Base-by-base conservation (phyloP, 1,140 invertebrate species). In the Drosophila bifasciata region DNA sequence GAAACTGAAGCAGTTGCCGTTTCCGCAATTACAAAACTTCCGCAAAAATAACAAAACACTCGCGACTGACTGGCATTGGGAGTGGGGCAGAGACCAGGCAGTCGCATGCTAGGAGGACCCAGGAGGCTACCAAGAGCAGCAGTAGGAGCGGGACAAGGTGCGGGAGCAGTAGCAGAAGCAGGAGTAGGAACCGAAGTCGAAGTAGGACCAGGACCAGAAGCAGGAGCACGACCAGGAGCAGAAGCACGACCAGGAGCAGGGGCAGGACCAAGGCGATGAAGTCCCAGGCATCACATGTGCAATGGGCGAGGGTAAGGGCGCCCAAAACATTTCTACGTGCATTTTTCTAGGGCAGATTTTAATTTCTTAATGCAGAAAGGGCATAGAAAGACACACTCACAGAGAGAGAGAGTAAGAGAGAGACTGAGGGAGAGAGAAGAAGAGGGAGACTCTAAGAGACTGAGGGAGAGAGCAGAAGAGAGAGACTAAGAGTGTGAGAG, bases 11-110 rank as follows among this genome's bases (percentile, higher is more conserved):
- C 81, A 70, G 83, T 81, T 81, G 81, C 81, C 74, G 74, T 88
- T 86, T 86, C 81, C 81, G 81, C 81, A 86, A 86, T 86, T 86
- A 86, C 78, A 86, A 86, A 86, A 86, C 81, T 86, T 86, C 53
- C 59, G 71, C 81, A 86, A 86, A 86, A 86, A 86, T 86, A 86
- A 88, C 81, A 86, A 86, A 86, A 88, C 81, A 81, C 64, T 81
- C 62, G 77, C 61, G 52, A 23, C 8, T 9, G 25, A 9, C 19
- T 21, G 19, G 19, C 19, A 21, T 21, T 19, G 4, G 2, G 7
- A 28, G 40, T 6, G 8, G 16, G 49, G 28, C 13, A 11, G 17
- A 8, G 9, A 5, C 8, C 1, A 19, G 0, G 16, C 23, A 9
- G 43, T 57, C 25, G 43, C 16, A 48, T 16, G 36, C 28, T 17